Evolutionary conservation across 1,140 invertebrate genomes (phyloP), one percentile per base, ranked within the genome.

Genomic region (Diplogasteroides magnus): DNA sequence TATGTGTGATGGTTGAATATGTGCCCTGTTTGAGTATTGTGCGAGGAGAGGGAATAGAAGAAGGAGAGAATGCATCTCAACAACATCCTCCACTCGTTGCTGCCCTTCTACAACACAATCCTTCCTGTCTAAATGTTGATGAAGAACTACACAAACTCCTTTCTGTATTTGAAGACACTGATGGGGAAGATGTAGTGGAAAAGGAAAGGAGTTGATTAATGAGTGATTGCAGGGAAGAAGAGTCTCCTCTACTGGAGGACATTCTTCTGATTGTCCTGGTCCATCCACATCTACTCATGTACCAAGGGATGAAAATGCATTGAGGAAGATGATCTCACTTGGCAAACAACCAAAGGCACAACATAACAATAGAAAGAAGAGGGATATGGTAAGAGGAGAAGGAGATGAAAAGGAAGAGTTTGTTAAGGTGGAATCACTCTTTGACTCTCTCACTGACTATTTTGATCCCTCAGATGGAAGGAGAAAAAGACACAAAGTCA

Each of bases 401-500:
- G 66, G 14, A 14, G 62, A n/a, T 0, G 64, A 67, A 27, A 67
- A 29, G 67, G 27, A 31, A 71, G 29, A 71, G 23, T 31, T 27
- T 71, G 26, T 76, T 27, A 23, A 76, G 76, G 75, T 77, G 14
- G 77, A 78, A 58, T 64, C 61, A 32, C 71, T 79, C 2, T 82
- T 69, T 63, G 77, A 79, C 31, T 79, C 78, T 19, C 64, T 79
- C 2, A 79, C 77, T 19, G 77, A 74, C 48, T 82, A 82, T 71
- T 79, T 80, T 48, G 78, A 83, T 32, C 77, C 77, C 19, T 32
- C 77, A 25, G 75, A 74, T 19, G 72, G 59, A 19, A 37, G 63
- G 14, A 63, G 72, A 14, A 64, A 60, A 26, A 64, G 76, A 0
- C 28, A 59, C 15, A 15, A 25, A 25, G 63, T 32, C 2, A 67